Percentiles rank a stretch among this genome's conserved stretches.
Conservation (phyloP, 2,797 vertebrate species). For the Ceryle rudis region DNA sequence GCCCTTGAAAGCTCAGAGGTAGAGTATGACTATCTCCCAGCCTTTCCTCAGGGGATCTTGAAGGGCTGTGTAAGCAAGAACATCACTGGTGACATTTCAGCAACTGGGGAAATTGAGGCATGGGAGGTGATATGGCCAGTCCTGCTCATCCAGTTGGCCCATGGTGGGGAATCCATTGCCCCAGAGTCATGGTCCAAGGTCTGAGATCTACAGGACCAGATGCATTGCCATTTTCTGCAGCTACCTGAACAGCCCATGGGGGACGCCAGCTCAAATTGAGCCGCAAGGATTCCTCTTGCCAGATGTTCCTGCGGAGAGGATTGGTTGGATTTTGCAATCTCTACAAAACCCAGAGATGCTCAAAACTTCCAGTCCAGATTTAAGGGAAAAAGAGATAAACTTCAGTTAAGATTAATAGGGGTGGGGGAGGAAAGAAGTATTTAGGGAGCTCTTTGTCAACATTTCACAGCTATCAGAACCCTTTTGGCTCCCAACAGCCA, state of each 20-base stretch:
- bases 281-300: not conserved
- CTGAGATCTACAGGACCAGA: not conserved
- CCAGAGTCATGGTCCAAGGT: not conserved
- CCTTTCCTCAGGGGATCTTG: not conserved
- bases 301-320: not conserved
- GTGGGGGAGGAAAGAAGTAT: too few species aligned
- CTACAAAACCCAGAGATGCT: not conserved
- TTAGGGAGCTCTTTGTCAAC: not conserved
- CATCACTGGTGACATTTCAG: not conserved
- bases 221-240: not conserved
- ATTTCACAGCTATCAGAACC: not conserved
- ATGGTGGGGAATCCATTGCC: not conserved
- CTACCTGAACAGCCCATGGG: not conserved
- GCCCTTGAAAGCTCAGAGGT: not conserved
- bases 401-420: not conserved
- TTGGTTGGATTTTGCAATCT: not conserved
- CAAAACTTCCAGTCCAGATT: not conserved
- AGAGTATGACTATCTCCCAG: not conserved
- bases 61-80: not conserved
- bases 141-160: not conserved
- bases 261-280: rapidly evolving
- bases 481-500: not conserved
- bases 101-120: not conserved
- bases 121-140: rapidly evolving
- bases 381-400: not conserved